These are phyloP conservation scores for Florisuga fusca DNA, from an alignment of 2,797 vertebrate species.

Conservation along the genomic window DNA sequence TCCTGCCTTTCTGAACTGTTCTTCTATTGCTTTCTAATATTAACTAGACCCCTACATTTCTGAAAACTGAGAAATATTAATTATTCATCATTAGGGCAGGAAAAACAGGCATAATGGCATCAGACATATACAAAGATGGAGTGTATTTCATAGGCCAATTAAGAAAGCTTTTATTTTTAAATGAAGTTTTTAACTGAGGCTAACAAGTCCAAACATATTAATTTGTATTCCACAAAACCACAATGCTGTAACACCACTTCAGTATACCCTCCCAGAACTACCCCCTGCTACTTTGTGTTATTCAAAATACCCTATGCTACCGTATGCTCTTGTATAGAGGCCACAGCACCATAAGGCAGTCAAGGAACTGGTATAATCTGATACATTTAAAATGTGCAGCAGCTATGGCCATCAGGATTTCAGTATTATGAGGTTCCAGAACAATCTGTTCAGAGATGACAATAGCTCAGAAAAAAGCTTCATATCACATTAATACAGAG, in stretches of 20 bases:
- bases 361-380: neutral
- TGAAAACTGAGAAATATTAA: neutral
- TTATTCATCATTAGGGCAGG: neutral
- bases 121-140: neutral
- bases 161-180: neutral
- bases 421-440: neutral
- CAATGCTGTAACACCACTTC: neutral
- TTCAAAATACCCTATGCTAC: neutral
- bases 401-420: neutral
- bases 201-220: neutral
- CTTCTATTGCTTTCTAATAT: neutral
- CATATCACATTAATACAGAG: neutral
- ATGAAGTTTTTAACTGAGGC: neutral
- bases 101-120: neutral
- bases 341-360: neutral
- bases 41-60: neutral
- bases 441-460: neutral
- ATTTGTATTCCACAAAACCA: accelerated
- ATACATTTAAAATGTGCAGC: neutral
- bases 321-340: neutral
- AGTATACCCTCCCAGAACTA: neutral
- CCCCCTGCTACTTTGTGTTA: neutral
- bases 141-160: neutral
- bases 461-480: neutral
- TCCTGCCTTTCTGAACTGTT: neutral